Evolutionary conservation across 2,113 vertebrate species (phyloP).

Genomic region (Charina bottae): DNA sequence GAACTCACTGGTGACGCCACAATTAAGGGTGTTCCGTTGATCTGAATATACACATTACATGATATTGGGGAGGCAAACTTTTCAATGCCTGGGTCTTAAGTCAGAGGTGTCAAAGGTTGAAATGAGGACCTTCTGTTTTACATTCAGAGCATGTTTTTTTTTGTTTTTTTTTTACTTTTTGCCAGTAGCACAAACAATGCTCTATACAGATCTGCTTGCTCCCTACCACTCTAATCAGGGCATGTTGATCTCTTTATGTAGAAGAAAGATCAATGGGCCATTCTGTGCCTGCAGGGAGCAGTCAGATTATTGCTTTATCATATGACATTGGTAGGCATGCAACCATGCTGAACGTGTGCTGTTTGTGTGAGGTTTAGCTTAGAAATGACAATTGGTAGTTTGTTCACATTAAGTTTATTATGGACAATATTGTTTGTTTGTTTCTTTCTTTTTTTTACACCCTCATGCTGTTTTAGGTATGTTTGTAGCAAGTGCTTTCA

Average conservation of each 20-base stretch:
- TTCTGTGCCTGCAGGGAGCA: neutral
- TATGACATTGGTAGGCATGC: neutral
- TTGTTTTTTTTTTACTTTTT: neutral
- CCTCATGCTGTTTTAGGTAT: neutral
- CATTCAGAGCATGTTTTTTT: neutral
- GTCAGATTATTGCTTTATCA: neutral
- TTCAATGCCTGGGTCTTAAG: neutral
- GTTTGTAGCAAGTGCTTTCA: neutral
- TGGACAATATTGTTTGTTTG: neutral
- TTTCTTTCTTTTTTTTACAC: neutral
- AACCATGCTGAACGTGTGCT: neutral
- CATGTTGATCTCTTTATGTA: neutral
- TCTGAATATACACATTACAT: neutral
- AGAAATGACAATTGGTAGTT: neutral
- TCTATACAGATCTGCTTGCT: neutral
- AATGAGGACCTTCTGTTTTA: neutral
- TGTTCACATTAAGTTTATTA: neutral
- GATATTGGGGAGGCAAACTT: neutral
- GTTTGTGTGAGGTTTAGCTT: neutral
- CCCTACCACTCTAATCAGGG: neutral
- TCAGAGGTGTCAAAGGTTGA: neutral
- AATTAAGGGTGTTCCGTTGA: neutral
- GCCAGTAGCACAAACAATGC: neutral
- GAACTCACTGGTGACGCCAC: neutral
- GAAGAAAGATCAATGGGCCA: neutral